A percentile compares a stretch with the other conserved stretches of the same genome.
Evolutionary conservation across 2,113 vertebrate species (phyloP).

Genomic region (Athene noctua): DNA sequence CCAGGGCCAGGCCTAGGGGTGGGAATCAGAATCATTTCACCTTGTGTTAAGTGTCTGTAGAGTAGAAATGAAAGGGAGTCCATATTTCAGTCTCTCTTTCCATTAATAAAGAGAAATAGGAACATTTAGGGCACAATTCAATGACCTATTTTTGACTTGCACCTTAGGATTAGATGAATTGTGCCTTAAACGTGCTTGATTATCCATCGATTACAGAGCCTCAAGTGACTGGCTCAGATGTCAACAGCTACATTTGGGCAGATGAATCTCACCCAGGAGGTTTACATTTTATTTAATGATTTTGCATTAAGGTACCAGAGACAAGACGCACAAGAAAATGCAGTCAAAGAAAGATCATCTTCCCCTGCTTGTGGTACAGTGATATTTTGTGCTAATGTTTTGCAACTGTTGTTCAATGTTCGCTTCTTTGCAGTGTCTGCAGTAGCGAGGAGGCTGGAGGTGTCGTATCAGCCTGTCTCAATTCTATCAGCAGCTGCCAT

Average conservation of each 20-base stretch:
- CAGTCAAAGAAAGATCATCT: neutral
- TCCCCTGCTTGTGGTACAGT: neutral
- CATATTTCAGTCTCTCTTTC: neutral
- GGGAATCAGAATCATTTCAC: neutral
- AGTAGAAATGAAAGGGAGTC: neutral
- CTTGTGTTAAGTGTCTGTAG: neutral
- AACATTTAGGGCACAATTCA: neutral
- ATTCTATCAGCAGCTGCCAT: neutral
- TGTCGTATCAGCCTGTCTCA: neutral
- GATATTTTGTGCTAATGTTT: neutral
- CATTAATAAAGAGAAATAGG: constrained; percentile 5
- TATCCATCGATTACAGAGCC: constrained; percentile 10
- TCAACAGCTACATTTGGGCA: constrained; percentile 20
- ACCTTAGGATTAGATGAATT: constrained; percentile 12
- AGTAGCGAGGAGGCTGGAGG: neutral
- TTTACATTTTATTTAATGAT: constrained; percentile 24
- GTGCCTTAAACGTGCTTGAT: neutral
- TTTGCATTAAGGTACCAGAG: neutral
- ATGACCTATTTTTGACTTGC: constrained; percentile 9
- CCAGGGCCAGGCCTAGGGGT: neutral
- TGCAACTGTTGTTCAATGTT: neutral
- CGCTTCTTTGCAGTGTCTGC: neutral
- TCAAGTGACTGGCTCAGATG: neutral
- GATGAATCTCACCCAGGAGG: constrained; percentile 39
- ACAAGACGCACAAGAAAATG: neutral